These are phyloP conservation scores for Hirtodrosophila confusa DNA, from an alignment of 2,888 invertebrate genomes.

Conservation along the genomic window DNA sequence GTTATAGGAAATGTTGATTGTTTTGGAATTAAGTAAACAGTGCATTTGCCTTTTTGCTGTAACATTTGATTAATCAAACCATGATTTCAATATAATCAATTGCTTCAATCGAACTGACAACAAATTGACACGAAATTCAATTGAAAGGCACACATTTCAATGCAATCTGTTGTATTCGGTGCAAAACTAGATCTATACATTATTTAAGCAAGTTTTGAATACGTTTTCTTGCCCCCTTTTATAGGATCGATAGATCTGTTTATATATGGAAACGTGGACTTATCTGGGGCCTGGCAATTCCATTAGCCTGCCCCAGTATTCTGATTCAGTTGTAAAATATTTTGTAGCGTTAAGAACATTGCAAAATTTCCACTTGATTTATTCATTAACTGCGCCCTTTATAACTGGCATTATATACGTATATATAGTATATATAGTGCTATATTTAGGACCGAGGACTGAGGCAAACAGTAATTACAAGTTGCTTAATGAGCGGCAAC, in stretches of 20 bases:
- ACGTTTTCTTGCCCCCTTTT: not conserved
- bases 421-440: conserved; percentile 7
- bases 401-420: conserved; percentile 13
- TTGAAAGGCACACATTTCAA: too few relatives aligned
- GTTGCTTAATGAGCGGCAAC: conserved; percentile 34
- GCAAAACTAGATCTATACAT: too few relatives aligned
- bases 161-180: too few relatives aligned
- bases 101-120: not conserved
- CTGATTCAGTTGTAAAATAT: conserved; percentile 12
- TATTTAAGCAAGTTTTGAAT: not conserved
- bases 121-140: not conserved
- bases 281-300: conserved; percentile 27
- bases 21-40: not conserved
- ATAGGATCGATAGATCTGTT: not conserved
- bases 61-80: not conserved
- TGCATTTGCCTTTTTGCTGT: too few relatives aligned
- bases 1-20: not conserved
- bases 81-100: not conserved
- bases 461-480: conserved; percentile 19
- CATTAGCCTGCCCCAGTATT: conserved; percentile 1
- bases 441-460: conserved; percentile 4
- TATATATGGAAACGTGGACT: not conserved
- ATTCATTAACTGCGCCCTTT: conserved; percentile 48
- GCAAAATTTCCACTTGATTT: conserved; percentile 66
- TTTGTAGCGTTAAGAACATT: conserved; percentile 33